phyloP scores from a whole-genome alignment of 2,797 vertebrate species.

The Pseudomugil gertrudae region DNA sequence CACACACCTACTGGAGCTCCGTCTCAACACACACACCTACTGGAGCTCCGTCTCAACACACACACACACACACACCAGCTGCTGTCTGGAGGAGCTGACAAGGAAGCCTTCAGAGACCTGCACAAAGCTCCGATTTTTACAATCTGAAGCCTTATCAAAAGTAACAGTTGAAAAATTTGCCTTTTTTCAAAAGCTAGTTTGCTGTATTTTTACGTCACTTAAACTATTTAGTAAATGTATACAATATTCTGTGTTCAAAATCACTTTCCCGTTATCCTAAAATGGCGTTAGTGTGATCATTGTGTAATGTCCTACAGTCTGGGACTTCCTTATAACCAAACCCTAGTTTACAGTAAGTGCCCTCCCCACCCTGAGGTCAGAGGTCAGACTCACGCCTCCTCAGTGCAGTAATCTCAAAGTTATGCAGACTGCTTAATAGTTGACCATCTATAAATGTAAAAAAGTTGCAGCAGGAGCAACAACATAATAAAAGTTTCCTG shows the following conservation, averaged over 20 bases:
- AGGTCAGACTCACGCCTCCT: neutral
- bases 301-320: neutral
- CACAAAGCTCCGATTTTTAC: slow-evolving; percentile 21
- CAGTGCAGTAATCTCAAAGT: neutral
- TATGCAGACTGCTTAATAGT: neutral
- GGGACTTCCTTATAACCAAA: slow-evolving; percentile 42
- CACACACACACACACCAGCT: too few species aligned
- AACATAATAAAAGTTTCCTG: too few species aligned
- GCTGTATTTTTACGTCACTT: fast-evolving
- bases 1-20: too few species aligned
- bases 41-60: slow-evolving; percentile 23
- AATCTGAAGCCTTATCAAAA: neutral
- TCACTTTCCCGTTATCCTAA: neutral
- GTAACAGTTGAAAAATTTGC: neutral
- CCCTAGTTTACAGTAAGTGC: slow-evolving; percentile 22
- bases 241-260: fast-evolving
- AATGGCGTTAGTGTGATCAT: neutral
- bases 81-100: too few species aligned
- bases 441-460: neutral
- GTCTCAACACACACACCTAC: slow-evolving; percentile 7
- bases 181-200: neutral
- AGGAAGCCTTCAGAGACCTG: slow-evolving; percentile 32
- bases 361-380: neutral
- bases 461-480: too few species aligned
- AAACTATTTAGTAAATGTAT: neutral